These are phyloP conservation scores for Hipposideros larvatus DNA, from an alignment of 2,797 vertebrate genomes.

Conservation along the genomic window DNA sequence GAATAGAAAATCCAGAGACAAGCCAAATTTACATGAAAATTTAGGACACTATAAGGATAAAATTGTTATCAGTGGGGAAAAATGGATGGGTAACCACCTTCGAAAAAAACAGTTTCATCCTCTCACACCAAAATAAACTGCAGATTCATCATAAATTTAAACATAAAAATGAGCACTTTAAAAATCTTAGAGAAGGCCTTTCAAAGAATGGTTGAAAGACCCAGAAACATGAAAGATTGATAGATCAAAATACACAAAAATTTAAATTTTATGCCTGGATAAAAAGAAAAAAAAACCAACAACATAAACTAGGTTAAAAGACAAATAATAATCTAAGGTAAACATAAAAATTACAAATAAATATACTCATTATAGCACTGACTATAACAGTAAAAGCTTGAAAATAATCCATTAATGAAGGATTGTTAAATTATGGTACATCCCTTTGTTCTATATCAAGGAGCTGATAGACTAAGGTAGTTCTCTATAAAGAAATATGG, in stretches of 20 bases:
- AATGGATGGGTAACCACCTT: background rate
- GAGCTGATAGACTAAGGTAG: background rate
- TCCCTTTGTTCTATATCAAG: background rate
- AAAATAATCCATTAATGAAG: background rate
- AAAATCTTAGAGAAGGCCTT: background rate
- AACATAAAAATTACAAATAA: conserved; percentile 36
- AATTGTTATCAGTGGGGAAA: background rate
- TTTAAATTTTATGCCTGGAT: background rate
- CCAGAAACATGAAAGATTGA: background rate
- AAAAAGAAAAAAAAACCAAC: background rate
- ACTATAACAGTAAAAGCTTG: conserved; percentile 6
- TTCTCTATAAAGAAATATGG: background rate
- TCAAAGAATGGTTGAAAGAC: conserved; percentile 21
- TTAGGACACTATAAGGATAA: conserved; percentile 6
- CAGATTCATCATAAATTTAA: conserved; percentile 13
- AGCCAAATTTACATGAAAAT: background rate
- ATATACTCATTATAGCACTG: background rate
- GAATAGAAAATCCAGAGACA: background rate
- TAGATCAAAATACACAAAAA: background rate
- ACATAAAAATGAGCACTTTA: background rate
- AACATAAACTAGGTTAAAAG: conserved; percentile 6
- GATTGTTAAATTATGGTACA: background rate
- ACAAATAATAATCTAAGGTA: conserved; percentile 7
- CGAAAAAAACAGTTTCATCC: background rate
- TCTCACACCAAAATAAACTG: background rate